A percentile compares a stretch with the other conserved stretches of the same genome.
These are phyloP conservation scores for Tringa solitaria DNA, from an alignment of 2,113 vertebrate species.

Conservation along the genomic window DNA sequence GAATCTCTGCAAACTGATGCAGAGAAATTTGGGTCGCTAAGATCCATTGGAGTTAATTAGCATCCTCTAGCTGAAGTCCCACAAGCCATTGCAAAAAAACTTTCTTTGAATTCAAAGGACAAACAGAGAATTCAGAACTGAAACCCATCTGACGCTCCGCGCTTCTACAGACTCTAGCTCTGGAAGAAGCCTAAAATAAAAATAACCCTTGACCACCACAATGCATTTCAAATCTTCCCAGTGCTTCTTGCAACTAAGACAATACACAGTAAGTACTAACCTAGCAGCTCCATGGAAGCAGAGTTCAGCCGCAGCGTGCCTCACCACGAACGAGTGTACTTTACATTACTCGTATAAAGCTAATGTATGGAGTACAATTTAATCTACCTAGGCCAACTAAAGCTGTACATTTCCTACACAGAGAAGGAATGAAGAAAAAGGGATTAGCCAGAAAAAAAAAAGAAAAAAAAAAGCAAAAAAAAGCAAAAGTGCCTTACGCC, in stretches of 20 bases:
- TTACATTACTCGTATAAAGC: neutral
- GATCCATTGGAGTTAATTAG: neutral
- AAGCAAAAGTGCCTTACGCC: neutral
- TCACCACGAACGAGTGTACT: neutral
- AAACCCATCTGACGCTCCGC: neutral
- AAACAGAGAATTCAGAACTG: neutral
- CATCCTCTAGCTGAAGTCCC: neutral
- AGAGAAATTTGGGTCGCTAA: neutral
- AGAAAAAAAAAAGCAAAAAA: neutral
- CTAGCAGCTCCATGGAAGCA: neutral
- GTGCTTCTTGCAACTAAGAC: neutral
- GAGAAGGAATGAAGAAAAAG: neutral
- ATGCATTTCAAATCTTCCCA: neutral
- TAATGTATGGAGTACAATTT: neutral
- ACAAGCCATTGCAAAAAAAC: neutral
- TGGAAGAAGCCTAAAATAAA: neutral
- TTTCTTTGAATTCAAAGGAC: neutral
- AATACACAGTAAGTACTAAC: neutral
- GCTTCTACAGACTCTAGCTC: neutral
- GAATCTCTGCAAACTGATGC: neutral
- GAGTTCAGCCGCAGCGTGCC: neutral
- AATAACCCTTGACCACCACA: neutral
- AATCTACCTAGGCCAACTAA: neutral
- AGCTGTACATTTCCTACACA: neutral
- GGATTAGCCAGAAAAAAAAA: neutral